phyloP scores from a whole-genome alignment of 1,140 invertebrate genomes.

The Penaeus chinensis region DNA sequence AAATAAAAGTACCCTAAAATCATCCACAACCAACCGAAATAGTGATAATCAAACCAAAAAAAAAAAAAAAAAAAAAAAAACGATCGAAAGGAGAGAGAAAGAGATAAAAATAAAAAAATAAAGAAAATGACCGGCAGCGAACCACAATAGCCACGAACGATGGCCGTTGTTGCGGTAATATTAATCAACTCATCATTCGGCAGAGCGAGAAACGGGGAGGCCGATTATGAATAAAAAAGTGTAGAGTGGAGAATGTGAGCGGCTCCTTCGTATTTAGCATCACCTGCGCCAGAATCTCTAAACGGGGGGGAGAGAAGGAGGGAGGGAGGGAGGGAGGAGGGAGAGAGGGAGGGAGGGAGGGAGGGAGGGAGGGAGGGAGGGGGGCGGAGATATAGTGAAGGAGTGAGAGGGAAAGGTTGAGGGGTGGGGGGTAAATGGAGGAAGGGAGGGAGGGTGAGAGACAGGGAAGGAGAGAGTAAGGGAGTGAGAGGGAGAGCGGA shows the following conservation, averaged over 20 bases:
- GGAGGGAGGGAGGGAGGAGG: constrained; percentile 10
- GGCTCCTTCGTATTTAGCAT: neutral
- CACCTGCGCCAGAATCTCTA: neutral
- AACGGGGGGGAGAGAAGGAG: neutral
- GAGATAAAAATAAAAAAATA: neutral
- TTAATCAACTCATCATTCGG: constrained; percentile 36
- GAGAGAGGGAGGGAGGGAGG: neutral
- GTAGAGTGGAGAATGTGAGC: neutral
- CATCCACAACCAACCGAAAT: no score
- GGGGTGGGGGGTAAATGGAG: neutral
- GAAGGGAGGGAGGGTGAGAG: neutral
- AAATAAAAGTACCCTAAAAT: no score
- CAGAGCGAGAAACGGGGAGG: constrained; percentile 31
- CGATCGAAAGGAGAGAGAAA: no score
- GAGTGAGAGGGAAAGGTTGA: neutral
- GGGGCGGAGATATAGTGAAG: neutral
- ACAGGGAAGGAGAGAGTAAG: neutral
- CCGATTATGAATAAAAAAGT: constrained; percentile 46
- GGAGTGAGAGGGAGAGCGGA: neutral
- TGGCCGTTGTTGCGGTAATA: constrained; percentile 29
- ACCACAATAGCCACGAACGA: no score
- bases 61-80: no score
- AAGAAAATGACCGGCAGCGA: constrained; percentile 10
- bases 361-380: no score
- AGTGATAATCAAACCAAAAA: no score